Conservation (phyloP, 2,113 vertebrate genomes). For the Sisor rabdophorus region DNA sequence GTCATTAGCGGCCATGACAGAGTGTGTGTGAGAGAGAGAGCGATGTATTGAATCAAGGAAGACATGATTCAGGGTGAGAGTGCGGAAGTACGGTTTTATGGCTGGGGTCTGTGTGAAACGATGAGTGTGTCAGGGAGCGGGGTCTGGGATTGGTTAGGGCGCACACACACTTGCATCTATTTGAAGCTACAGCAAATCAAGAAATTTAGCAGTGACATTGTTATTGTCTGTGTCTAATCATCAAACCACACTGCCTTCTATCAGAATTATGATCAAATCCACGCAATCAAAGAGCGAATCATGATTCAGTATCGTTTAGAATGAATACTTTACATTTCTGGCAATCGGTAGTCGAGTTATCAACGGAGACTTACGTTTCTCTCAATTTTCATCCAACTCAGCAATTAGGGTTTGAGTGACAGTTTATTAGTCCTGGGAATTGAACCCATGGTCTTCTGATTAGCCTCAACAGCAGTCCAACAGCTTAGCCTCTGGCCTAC, state of each 20-base stretch:
- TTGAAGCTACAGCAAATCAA: conserved; percentile 35
- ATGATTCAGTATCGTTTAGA: background rate
- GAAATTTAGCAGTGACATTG: conserved; percentile 42
- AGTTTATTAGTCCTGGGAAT: no score
- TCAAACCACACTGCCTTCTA: conserved; percentile 15
- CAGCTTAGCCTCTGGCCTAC: no score
- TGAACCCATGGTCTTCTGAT: no score
- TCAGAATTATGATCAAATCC: conserved; percentile 4
- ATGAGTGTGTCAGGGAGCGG: conserved; percentile 53
- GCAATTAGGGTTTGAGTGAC: no score
- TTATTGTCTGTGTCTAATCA: conserved; percentile 40
- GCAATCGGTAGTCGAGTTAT: no score
- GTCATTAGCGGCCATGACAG: conserved; percentile 5
- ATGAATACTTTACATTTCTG: no score
- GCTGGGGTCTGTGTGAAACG: conserved; percentile 54
- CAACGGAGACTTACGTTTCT: no score
- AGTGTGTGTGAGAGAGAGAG: conserved; percentile 38
- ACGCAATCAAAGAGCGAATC: background rate
- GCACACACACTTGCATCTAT: background rate
- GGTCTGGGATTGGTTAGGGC: conserved; percentile 47
- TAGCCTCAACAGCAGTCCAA: no score
- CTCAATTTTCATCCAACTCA: no score
- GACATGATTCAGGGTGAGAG: conserved; percentile 39
- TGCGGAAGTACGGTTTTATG: conserved; percentile 55
- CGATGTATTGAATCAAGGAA: conserved; percentile 58